Evolutionary conservation across 2,888 invertebrate genomes (phyloP).

Genomic region (Pinctada fucata): DNA sequence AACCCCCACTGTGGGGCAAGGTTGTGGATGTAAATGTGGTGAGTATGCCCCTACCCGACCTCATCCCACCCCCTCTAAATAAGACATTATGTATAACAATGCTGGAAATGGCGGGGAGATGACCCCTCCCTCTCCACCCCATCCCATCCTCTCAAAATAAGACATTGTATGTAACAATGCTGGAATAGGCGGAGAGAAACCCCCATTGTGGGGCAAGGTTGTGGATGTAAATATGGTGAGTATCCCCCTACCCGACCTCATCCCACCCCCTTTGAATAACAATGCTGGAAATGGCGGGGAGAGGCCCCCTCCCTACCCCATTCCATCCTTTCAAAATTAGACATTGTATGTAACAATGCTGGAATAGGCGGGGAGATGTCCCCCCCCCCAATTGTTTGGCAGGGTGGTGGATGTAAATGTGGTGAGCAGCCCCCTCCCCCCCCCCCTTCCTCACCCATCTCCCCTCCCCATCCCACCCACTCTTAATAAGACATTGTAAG

Average conservation of each 20-base stretch:
- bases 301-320: too few species aligned
- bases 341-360: constrained; percentile 89
- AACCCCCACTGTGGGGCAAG: constrained; percentile 54
- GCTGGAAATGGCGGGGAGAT: too few species aligned
- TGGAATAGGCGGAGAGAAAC: constrained; percentile 78
- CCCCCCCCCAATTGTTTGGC: constrained; percentile 54
- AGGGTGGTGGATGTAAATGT: constrained; percentile 79
- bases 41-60: constrained; percentile 74
- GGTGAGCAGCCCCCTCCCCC: constrained; percentile 76
- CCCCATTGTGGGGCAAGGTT: constrained; percentile 54
- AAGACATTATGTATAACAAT: too few species aligned
- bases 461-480: too few species aligned
- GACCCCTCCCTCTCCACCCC: background rate
- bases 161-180: constrained; percentile 90
- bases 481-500: constrained; percentile 82
- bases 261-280: background rate
- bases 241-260: background rate
- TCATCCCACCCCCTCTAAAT: background rate
- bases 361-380: constrained; percentile 78
- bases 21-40: constrained; percentile 81
- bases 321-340: constrained; percentile 64
- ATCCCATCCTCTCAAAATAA: background rate
- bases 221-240: constrained; percentile 81
- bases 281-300: too few species aligned
- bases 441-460: background rate